Evolutionary conservation across 35 echinoderm and acorn worm genomes (phyloP).

Genomic region (Hemicentrotus pulcherrimus): DNA sequence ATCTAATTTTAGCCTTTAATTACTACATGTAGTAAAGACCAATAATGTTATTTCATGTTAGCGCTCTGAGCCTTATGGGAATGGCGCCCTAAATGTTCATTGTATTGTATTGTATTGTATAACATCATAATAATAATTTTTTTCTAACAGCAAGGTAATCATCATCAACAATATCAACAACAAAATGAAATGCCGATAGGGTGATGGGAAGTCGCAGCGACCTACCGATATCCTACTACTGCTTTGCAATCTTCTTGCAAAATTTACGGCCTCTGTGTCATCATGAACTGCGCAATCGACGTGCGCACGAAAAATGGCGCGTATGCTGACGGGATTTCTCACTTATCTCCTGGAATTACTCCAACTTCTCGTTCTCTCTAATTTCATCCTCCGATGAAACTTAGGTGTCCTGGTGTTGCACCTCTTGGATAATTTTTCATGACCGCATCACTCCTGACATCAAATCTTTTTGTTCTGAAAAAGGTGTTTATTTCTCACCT

Average conservation of each 20-base stretch:
- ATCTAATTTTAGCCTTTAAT: too few relatives aligned
- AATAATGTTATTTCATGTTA: too few relatives aligned
- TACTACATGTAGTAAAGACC: too few relatives aligned
- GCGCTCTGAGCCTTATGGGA: too few relatives aligned
- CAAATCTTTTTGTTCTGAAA: constrained; percentile 34
- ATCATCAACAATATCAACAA: too few relatives aligned
- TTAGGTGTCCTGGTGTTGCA: not conserved
- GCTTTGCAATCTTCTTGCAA: not conserved
- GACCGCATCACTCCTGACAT: not conserved
- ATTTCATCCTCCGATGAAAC: not conserved
- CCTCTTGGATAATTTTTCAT: constrained; percentile 6
- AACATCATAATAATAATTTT: too few relatives aligned
- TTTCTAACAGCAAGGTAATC: too few relatives aligned
- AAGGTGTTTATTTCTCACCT: constrained; percentile 25
- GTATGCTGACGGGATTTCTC: not conserved
- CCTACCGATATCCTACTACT: not conserved
- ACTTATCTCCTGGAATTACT: not conserved
- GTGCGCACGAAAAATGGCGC: not conserved
- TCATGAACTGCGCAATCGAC: not conserved
- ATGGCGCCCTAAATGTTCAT: too few relatives aligned
- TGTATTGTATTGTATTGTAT: too few relatives aligned
- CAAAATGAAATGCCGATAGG: not conserved
- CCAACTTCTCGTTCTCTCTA: not conserved
- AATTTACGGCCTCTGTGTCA: not conserved
- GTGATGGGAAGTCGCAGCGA: not conserved